A percentile compares a stretch with the other conserved stretches of the same genome.
These are phyloP conservation scores for Gisinianus flammeolus DNA, from an alignment of 2,888 invertebrate species.

Conservation along the genomic window DNA sequence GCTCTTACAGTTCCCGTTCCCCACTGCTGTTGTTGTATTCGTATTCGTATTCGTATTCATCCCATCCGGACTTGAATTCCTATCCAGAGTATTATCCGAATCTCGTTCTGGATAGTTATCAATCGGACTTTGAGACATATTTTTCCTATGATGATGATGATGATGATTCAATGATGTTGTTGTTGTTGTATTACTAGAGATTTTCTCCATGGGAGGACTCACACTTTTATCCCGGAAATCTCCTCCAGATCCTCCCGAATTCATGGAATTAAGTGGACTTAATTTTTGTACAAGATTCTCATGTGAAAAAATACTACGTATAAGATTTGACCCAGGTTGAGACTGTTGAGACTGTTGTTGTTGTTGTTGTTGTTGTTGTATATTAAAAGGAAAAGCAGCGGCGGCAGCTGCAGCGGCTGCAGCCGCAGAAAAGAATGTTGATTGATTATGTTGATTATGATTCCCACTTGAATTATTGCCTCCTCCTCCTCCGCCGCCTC, in stretches of 20 bases:
- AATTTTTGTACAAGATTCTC: conserved; percentile 30
- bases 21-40: too few relatives aligned
- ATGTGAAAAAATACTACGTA: conserved; percentile 29
- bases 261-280: neutral
- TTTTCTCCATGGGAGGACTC: too few relatives aligned
- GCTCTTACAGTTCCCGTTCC: neutral
- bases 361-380: conserved; percentile 31
- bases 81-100: neutral
- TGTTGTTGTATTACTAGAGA: neutral
- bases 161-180: neutral
- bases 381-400: conserved; percentile 7
- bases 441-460: neutral
- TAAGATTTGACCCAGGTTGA: neutral
- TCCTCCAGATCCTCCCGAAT: neutral
- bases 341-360: conserved; percentile 16
- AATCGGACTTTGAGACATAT: neutral
- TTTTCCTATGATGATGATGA: neutral
- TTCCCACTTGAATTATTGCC: neutral
- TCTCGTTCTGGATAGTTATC: neutral
- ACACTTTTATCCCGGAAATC: conserved; percentile 15
- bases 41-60: too few relatives aligned
- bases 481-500: too few relatives aligned
- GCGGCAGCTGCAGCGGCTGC: conserved; percentile 24
- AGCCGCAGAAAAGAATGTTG: conserved; percentile 17
- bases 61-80: conserved; percentile 7